Conservation (phyloP, 2,113 vertebrate genomes). For the Phyllopteryx taeniolatus region DNA sequence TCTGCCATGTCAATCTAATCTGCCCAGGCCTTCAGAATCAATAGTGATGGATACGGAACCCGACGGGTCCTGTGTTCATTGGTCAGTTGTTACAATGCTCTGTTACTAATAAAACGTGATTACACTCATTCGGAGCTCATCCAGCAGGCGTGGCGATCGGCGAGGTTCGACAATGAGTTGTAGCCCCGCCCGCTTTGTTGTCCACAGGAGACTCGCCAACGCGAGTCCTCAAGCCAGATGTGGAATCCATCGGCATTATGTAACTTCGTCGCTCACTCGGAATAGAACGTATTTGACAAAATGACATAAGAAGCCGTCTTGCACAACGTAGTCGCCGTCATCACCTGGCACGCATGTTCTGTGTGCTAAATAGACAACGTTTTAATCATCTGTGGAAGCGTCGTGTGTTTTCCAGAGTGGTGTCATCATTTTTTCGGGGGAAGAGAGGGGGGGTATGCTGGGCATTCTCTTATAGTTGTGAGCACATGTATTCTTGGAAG, state of each 20-base stretch:
- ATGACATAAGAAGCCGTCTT: constrained; percentile 24
- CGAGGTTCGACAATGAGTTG: constrained; percentile 11
- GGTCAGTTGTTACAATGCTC: constrained; percentile 26
- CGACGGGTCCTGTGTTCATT: constrained; percentile 28
- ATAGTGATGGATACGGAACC: constrained; percentile 2
- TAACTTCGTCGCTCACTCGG: constrained; percentile 55
- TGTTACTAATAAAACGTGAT: constrained; percentile 61
- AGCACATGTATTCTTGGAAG: constrained; percentile 16
- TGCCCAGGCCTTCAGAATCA: too few species aligned
- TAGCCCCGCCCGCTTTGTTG: constrained; percentile 50
- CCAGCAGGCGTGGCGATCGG: constrained; percentile 16
- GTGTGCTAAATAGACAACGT: constrained; percentile 1
- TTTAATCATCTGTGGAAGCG: not conserved
- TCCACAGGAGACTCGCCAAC: constrained; percentile 31
- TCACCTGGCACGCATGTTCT: constrained; percentile 28
- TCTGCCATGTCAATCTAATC: too few species aligned
- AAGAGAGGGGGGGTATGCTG: constrained; percentile 8
- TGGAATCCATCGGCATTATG: constrained; percentile 58
- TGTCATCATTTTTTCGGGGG: constrained; percentile 17
- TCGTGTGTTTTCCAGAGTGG: constrained; percentile 17
- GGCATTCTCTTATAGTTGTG: constrained; percentile 36
- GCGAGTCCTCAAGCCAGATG: constrained; percentile 60
- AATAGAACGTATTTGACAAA: constrained; percentile 32
- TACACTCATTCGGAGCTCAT: constrained; percentile 58
- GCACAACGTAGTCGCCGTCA: not conserved